These are phyloP conservation scores for Zaprionus ornatus DNA, from an alignment of 1,140 invertebrate genomes.

Conservation along the genomic window DNA sequence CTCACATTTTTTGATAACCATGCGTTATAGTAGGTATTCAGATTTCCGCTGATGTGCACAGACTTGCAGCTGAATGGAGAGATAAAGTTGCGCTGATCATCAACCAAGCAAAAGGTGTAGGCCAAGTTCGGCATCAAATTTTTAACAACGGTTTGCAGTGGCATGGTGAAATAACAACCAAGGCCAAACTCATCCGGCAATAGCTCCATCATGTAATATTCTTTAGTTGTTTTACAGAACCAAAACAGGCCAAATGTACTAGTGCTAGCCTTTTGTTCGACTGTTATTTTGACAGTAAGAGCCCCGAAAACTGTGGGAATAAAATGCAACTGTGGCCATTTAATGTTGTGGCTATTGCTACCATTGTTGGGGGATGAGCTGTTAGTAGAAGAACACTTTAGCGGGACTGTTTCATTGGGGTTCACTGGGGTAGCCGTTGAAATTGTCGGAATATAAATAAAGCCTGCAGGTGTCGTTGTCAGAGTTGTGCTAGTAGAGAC, in stretches of 20 bases:
- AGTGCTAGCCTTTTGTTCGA: slow-evolving; percentile 10
- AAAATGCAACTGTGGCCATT: slow-evolving; percentile 39
- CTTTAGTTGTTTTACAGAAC: slow-evolving; percentile 61
- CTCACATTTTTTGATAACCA: slow-evolving; percentile 41
- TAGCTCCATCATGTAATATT: slow-evolving; percentile 51
- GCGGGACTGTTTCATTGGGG: slow-evolving; percentile 17
- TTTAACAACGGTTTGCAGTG: slow-evolving; percentile 32
- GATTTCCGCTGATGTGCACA: slow-evolving; percentile 63
- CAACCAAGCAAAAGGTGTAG: slow-evolving; percentile 76
- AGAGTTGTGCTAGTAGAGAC: background rate
- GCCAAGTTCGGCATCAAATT: slow-evolving; percentile 57
- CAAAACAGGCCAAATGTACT: slow-evolving; percentile 59
- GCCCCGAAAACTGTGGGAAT: slow-evolving; percentile 11
- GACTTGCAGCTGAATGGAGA: slow-evolving; percentile 76
- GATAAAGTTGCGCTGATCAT: slow-evolving; percentile 43
- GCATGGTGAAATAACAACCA: slow-evolving; percentile 60
- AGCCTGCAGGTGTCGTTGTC: background rate
- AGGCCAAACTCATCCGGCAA: slow-evolving; percentile 55
- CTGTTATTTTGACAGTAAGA: slow-evolving; percentile 36
- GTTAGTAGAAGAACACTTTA: slow-evolving; percentile 16
- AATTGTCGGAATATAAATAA: slow-evolving; percentile 19
- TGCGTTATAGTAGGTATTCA: slow-evolving; percentile 41
- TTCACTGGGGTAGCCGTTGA: slow-evolving; percentile 19
- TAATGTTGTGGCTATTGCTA: slow-evolving; percentile 12
- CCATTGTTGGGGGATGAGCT: background rate